These are phyloP conservation scores for Troides aeacus DNA, from an alignment of 2,888 invertebrate genomes.

Conservation along the genomic window DNA sequence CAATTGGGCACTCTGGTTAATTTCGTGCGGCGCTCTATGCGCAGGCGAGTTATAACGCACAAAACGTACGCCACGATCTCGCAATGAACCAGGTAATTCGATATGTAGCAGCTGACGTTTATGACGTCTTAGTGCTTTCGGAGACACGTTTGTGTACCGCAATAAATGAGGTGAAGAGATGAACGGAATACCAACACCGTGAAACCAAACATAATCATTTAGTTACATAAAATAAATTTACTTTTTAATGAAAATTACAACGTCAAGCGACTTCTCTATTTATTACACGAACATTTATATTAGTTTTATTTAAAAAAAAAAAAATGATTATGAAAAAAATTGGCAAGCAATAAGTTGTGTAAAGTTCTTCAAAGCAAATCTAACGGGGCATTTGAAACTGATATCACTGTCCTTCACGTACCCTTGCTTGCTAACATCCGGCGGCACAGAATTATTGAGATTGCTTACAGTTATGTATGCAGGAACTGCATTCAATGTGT, in stretches of 20 bases:
- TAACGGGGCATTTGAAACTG: constrained; percentile 48
- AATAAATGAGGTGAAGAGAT: background rate
- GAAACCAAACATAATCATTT: too few relatives aligned
- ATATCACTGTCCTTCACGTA: constrained; percentile 68
- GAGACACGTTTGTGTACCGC: constrained; percentile 5
- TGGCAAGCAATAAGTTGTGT: constrained; percentile 8
- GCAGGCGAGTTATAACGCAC: constrained; percentile 22
- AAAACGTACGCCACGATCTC: constrained; percentile 22
- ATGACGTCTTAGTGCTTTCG: constrained; percentile 17
- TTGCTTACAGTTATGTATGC: constrained; percentile 24
- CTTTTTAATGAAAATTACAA: too few relatives aligned
- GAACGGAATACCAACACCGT: background rate
- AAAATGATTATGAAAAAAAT: background rate
- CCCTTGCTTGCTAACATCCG: constrained; percentile 65
- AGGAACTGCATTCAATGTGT: constrained; percentile 14
- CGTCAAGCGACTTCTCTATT: too few relatives aligned
- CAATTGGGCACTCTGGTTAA: constrained; percentile 29
- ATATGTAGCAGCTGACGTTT: constrained; percentile 28
- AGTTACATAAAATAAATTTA: too few relatives aligned
- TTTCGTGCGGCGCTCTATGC: constrained; percentile 21
- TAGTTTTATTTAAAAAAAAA: too few relatives aligned
- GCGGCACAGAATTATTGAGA: constrained; percentile 40
- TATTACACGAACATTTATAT: too few relatives aligned
- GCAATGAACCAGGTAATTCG: constrained; percentile 28
- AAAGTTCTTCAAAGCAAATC: constrained; percentile 38